A percentile compares a stretch with the other conserved stretches of the same genome.
Conservation (phyloP, 1,140 invertebrate species). For the Neoseiulus cucumeris region DNA sequence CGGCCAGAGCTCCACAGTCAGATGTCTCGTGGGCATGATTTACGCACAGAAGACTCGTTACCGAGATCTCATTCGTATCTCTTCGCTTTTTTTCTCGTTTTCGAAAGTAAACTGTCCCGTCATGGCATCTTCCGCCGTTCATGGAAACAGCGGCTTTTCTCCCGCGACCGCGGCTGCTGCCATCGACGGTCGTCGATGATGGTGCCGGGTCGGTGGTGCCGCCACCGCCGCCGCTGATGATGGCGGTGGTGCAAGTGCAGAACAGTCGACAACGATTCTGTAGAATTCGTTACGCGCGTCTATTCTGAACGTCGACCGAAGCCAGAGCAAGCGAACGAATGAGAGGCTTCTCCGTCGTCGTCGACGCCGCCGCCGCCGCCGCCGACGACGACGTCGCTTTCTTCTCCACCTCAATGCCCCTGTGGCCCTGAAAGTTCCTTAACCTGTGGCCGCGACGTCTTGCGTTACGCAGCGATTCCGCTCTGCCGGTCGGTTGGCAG, state of each 20-base stretch:
- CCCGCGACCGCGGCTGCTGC: neutral
- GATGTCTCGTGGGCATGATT: too few relatives aligned
- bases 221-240: neutral
- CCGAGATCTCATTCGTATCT: too few relatives aligned
- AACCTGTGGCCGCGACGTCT: neutral
- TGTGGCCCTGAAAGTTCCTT: neutral
- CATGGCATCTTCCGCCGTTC: too few relatives aligned
- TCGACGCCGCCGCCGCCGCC: neutral
- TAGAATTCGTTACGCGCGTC: too few relatives aligned
- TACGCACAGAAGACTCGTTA: too few relatives aligned
- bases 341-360: neutral
- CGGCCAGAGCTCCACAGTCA: too few relatives aligned
- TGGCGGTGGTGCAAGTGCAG: neutral
- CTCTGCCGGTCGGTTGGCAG: too few relatives aligned
- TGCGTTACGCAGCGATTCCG: too few relatives aligned
- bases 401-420: neutral
- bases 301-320: neutral
- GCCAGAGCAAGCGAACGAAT: neutral
- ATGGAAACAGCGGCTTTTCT: too few relatives aligned
- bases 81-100: too few relatives aligned
- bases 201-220: neutral
- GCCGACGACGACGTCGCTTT: neutral
- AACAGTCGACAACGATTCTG: neutral
- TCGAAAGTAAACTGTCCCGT: too few relatives aligned
- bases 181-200: neutral